Conservation (phyloP, 2,113 vertebrate genomes). For the Athene cunicularia region DNA sequence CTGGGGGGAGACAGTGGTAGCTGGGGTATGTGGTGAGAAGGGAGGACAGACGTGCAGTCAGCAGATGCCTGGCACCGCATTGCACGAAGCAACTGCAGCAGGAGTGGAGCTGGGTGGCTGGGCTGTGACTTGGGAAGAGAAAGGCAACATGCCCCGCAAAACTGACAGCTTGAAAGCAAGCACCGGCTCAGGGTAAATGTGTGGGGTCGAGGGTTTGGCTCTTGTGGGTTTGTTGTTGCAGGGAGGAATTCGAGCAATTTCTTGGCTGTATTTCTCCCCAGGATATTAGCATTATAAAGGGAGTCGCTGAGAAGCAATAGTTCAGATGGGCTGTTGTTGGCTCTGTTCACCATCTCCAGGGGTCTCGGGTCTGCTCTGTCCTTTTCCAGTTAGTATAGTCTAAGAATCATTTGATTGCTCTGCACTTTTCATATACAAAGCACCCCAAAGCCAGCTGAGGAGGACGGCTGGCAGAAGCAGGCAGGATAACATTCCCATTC, state of each 20-base stretch:
- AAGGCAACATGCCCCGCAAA: neutral
- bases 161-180: neutral
- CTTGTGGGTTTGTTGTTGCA: neutral
- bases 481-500: neutral
- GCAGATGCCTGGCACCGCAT: neutral
- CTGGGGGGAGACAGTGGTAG: neutral
- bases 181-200: neutral
- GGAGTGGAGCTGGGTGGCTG: neutral
- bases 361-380: neutral
- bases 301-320: neutral
- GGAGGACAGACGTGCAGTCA: neutral
- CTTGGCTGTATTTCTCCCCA: slow-evolving; percentile 23
- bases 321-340: neutral
- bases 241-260: slow-evolving; percentile 38
- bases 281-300: slow-evolving; percentile 52
- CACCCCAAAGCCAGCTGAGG: neutral
- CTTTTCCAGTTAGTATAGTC: neutral
- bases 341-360: neutral
- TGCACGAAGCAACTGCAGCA: neutral
- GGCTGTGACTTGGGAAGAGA: neutral
- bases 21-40: neutral
- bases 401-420: neutral
- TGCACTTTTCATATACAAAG: neutral
- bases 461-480: neutral
- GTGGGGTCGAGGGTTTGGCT: neutral